These are phyloP conservation scores for Drosophila ananassae DNA, from an alignment of 1,140 invertebrate species.

Conservation along the genomic window DNA sequence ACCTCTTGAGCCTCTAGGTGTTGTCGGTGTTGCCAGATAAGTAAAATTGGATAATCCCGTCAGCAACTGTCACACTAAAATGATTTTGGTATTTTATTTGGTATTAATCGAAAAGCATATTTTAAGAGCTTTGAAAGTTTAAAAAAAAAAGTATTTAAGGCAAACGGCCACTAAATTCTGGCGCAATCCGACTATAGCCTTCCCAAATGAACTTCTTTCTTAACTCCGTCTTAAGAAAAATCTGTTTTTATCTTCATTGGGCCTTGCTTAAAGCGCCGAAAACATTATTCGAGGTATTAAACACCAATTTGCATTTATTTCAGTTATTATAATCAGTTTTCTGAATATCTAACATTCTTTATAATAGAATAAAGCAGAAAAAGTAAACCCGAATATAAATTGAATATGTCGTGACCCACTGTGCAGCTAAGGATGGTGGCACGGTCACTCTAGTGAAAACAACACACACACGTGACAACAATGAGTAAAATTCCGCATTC, in stretches of 20 bases:
- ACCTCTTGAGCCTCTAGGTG: slow-evolving; percentile 26
- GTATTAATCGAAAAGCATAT: not conserved
- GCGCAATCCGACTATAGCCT: too few relatives aligned
- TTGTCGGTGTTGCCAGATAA: not conserved
- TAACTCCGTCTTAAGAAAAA: too few relatives aligned
- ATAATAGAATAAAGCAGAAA: not conserved
- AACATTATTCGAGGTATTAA: too few relatives aligned
- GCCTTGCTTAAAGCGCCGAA: too few relatives aligned
- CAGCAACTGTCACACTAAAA: not conserved
- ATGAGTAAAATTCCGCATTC: slow-evolving; percentile 86
- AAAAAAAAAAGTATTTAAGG: not conserved
- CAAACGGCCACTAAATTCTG: too few relatives aligned
- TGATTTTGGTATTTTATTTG: not conserved
- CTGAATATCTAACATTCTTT: too few relatives aligned
- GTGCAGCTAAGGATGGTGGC: not conserved
- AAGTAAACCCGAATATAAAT: not conserved
- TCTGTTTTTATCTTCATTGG: too few relatives aligned
- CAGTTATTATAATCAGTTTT: too few relatives aligned
- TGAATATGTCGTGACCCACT: not conserved
- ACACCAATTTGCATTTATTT: too few relatives aligned
- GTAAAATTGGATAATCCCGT: too few relatives aligned
- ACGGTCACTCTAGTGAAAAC: not conserved
- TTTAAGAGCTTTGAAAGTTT: not conserved
- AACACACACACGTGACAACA: slow-evolving; percentile 39
- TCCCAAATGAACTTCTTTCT: too few relatives aligned